These are phyloP conservation scores for Pantherophis guttatus DNA, from an alignment of 2,113 vertebrate species.

Conservation along the genomic window DNA sequence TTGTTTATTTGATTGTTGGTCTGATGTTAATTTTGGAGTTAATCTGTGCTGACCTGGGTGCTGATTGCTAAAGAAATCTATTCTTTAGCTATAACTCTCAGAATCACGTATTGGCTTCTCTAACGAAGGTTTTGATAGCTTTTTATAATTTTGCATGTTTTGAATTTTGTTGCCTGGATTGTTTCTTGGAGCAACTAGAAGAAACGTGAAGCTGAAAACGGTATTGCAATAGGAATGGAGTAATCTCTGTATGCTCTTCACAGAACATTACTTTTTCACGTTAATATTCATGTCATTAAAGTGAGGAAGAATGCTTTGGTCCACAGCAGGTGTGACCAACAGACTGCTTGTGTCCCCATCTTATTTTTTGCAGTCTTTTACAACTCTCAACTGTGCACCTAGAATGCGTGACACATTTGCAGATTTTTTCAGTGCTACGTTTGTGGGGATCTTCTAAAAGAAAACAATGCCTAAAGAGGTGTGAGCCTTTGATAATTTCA, in stretches of 20 bases:
- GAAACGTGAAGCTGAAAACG: not conserved
- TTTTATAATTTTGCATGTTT: not conserved
- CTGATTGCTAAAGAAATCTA: not conserved
- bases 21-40: not conserved
- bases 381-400: not conserved
- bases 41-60: not conserved
- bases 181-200: not conserved
- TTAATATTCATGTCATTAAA: constrained; percentile 30
- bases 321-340: not conserved
- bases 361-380: not conserved
- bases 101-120: not conserved
- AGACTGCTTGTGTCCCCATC: not conserved
- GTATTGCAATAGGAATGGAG: not conserved
- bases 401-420: not conserved
- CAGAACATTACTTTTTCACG: not conserved
- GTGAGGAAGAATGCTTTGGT: not conserved
- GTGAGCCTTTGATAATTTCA: not conserved
- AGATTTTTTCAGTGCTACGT: not conserved
- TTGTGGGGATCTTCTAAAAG: not conserved
- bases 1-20: not conserved
- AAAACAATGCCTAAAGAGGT: not conserved
- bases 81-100: not conserved
- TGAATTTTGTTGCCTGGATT: not conserved
- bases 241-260: not conserved
- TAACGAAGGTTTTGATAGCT: not conserved